Evolutionary conservation across 2,888 invertebrate genomes (phyloP), one percentile per base, ranked within the genome.

Genomic region (Sceliomorpha sp.): DNA sequence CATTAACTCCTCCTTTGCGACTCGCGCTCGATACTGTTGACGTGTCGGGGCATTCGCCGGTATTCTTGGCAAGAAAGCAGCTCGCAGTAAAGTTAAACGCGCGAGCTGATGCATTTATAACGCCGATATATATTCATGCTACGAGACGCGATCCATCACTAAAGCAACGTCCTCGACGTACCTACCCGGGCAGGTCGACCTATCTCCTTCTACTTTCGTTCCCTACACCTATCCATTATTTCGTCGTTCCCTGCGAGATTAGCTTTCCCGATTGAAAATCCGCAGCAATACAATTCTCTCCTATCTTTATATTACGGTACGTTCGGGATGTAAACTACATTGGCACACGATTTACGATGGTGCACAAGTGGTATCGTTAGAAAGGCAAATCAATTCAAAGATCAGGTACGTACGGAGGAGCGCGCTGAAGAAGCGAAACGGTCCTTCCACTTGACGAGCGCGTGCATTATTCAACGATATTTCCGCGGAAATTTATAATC

Each of bases 121-220:
- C 72, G 51, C 64, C 75, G 76, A 79, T 80, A 76, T 80, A 77
- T 77, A 80, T 79, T 77, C 79, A 74, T 62, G 64, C 69, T 77
- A 72, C 72, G 73, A 74, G 73, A 67, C 56, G 70, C 72, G 76
- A 80, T 80, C 76, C 77, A 80, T 84, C 78, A 81, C 75, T 53
- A 53, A 68, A 62, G 69, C 69, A 53, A 55, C 53, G 66, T 71
- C 60, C 48, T 64, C 14, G 51, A 60, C 63, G 55, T 32, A 44
- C 17, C 50, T 40, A 37, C 40, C 50, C 56, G 32, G n/a, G 14
- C 50, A 31, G 53, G 59, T 39, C 60, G 53, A 53, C 56, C 45
- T 15, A 17, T 59, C 47, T 36, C 27, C 44, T 64, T 31, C 55
- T 24, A 53, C 32, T 53, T 60, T 53, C 55, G 56, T 20, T 14